These are phyloP conservation scores for Cataglyphis livida DNA, from an alignment of 2,888 invertebrate species.

Conservation along the genomic window DNA sequence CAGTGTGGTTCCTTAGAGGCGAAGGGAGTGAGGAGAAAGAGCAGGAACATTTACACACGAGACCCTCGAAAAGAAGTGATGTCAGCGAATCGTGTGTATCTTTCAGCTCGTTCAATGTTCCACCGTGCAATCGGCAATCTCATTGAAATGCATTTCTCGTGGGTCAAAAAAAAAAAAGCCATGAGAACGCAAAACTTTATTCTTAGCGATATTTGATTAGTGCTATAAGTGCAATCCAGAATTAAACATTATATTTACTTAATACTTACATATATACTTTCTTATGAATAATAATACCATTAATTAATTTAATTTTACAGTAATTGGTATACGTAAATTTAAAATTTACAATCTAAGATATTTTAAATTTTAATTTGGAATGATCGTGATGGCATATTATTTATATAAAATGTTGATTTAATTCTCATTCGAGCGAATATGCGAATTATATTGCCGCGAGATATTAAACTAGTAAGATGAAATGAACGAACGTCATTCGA, in stretches of 20 bases:
- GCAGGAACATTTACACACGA: slow-evolving; percentile 5
- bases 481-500: slow-evolving; percentile 1
- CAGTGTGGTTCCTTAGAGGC: too few relatives aligned
- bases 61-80: slow-evolving; percentile 60
- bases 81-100: slow-evolving; percentile 52
- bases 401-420: slow-evolving; percentile 36
- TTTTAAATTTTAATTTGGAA: background rate
- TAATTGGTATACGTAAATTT: background rate
- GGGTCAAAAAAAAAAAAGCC: slow-evolving; percentile 51
- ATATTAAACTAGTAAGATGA: background rate
- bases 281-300: background rate
- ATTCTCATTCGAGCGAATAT: background rate
- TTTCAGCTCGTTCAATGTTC: slow-evolving; percentile 33
- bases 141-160: slow-evolving; percentile 15
- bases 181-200: slow-evolving; percentile 23
- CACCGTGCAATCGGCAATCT: slow-evolving; percentile 47
- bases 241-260: background rate
- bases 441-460: background rate
- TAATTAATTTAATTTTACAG: background rate
- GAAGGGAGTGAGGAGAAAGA: background rate
- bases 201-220: slow-evolving; percentile 16
- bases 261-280: background rate
- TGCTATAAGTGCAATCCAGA: background rate
- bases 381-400: background rate
- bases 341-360: background rate